Base-by-base conservation (phyloP, 2,888 invertebrate genomes). In the Silvanus unidentatus region DNA sequence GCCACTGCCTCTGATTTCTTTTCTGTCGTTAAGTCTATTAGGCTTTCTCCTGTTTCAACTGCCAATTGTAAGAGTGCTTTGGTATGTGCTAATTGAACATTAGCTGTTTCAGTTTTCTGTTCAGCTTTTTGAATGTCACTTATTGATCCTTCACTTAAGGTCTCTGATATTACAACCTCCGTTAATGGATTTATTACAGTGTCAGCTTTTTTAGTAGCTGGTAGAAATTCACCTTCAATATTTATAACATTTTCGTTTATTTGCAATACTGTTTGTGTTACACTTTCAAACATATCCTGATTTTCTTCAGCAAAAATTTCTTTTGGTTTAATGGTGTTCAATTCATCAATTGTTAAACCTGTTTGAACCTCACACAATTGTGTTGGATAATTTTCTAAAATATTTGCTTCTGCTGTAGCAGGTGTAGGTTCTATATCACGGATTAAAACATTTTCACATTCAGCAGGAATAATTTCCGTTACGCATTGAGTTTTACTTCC, bases 141-240 rank as follows among this genome's bases (percentile, higher is more conserved):
- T 37, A 81, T 78, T 11, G 76, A 79, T 34, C 49, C 47, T n/a
- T 37, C 37, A 37, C 37, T 37, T 12, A 32, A n/a, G n/a, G n/a
- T 32, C 45, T 59, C 57, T 10, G 83, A 70, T 54, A 59, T 39
- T 37, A 76, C 76, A 39, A 86, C 52, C 51, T 79, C 67, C 67
- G 79, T 75, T 60, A 70, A 74, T 72, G 72, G 77, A 66, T 73
- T 75, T 64, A 76, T 76, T 43, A 63, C 75, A 36, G 74, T 58
- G 37, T 76, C 68, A n/a, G 77, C 76, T 12, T 55, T 70, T 58
- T 81, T 82, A 37, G 65, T 71, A 40, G 73, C 78, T 10, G 77
- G 76, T 60, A 71, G 70, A 2, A 71, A 54, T 16, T 68, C 68
- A 34, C 62, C 64, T 15, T 58, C 57, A 48, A 76, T 70, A 44